Evolutionary conservation across 2,113 vertebrate genomes (phyloP).

Genomic region (Pseudonaja textilis): DNA sequence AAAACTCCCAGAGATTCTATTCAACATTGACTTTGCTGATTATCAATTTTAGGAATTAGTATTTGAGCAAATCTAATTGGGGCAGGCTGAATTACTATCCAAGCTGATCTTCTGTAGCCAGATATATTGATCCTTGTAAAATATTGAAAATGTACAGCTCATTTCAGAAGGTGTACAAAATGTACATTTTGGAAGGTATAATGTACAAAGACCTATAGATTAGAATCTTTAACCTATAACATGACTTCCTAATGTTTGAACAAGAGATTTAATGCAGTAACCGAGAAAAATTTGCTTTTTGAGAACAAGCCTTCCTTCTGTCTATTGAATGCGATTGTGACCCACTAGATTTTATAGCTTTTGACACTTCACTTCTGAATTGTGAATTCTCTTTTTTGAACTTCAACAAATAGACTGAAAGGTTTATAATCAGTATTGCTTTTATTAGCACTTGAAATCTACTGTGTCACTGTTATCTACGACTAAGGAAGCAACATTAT

Average conservation of each 20-base stretch:
- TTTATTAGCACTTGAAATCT: conserved; percentile 71
- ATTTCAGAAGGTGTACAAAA: not conserved
- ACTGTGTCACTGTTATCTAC: conserved; percentile 67
- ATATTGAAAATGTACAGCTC: not conserved
- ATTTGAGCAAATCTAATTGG: not conserved
- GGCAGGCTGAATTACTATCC: not conserved
- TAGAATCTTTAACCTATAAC: not conserved
- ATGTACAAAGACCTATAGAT: not conserved
- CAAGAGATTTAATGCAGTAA: not conserved
- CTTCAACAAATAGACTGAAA: not conserved
- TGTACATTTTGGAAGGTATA: too few species aligned
- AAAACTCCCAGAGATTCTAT: not conserved
- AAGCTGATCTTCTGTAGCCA: not conserved
- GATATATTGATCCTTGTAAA: not conserved
- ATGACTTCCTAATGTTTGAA: not conserved
- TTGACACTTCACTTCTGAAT: not conserved
- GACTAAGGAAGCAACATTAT: conserved; percentile 66
- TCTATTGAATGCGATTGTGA: not conserved
- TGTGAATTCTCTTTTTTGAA: not conserved
- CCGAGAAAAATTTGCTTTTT: not conserved
- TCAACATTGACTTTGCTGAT: not conserved
- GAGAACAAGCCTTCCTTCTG: not conserved
- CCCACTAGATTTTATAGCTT: not conserved
- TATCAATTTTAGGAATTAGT: not conserved
- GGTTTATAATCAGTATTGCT: conserved; percentile 59